These are phyloP conservation scores for Myotis brandtii DNA, from an alignment of 2,113 vertebrate genomes.

Conservation along the genomic window DNA sequence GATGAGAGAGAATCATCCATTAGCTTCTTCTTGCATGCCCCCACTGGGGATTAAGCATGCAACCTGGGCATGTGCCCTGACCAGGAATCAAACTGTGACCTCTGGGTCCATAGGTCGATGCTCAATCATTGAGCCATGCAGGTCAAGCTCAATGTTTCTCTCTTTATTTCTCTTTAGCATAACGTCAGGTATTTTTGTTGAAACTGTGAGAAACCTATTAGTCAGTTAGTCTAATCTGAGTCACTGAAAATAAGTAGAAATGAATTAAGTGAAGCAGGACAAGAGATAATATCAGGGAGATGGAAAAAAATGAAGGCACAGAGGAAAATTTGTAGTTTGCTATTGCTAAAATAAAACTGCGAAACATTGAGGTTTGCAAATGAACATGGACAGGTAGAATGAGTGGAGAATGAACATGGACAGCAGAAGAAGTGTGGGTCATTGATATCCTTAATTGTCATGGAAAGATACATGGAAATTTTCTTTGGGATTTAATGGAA, in stretches of 20 bases:
- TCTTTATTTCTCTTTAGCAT: not conserved
- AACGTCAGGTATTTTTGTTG: not conserved
- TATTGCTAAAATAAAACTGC: not conserved
- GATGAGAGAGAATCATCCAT: no score
- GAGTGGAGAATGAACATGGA: not conserved
- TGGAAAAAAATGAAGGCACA: not conserved
- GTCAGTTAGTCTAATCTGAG: not conserved
- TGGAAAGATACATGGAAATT: not conserved
- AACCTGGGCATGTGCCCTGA: no score
- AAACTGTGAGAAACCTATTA: not conserved
- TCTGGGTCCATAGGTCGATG: no score
- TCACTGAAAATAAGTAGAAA: not conserved
- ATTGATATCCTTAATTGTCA: not conserved
- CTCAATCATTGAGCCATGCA: no score
- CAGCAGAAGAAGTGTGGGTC: not conserved
- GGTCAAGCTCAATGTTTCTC: no score
- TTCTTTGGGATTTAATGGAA: not conserved
- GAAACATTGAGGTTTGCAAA: not conserved
- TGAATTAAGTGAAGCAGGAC: not conserved
- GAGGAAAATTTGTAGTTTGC: not conserved
- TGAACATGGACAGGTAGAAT: not conserved
- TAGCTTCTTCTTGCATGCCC: no score
- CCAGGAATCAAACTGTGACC: no score
- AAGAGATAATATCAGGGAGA: not conserved
- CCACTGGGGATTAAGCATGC: no score